These are phyloP conservation scores for Harpalus rufipes DNA, from an alignment of 2,888 invertebrate genomes.

Conservation along the genomic window DNA sequence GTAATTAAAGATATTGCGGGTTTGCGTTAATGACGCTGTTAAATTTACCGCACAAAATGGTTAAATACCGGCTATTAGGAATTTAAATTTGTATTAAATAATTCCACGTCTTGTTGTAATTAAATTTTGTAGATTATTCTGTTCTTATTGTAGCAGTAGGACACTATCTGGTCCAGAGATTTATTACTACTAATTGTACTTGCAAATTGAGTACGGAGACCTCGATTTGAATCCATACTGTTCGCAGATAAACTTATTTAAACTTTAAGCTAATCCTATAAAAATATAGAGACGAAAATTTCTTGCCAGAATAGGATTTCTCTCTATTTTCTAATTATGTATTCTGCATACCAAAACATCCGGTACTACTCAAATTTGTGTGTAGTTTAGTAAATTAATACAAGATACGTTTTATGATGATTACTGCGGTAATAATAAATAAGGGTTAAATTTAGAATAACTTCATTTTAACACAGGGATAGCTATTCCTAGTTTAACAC, in stretches of 20 bases:
- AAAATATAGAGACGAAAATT: neutral
- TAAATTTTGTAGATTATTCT: neutral
- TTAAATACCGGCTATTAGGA: conserved; percentile 6
- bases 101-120: neutral
- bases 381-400: no score
- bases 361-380: no score
- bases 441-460: no score
- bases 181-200: neutral
- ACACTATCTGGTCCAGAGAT: neutral
- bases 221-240: neutral
- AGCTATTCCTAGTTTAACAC: no score
- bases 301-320: no score
- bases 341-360: no score
- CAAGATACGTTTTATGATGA: no score
- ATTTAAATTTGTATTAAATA: conserved; percentile 15
- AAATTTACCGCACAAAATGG: conserved; percentile 22
- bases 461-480: no score
- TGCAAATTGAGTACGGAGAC: neutral
- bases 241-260: neutral
- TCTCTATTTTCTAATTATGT: no score
- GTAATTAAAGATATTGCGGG: conserved; percentile 23
- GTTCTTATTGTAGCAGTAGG: neutral
- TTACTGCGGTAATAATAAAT: no score
- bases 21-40: neutral
- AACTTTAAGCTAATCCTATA: neutral